These are phyloP conservation scores for Calcarius lapponicus DNA, from an alignment of 2,797 vertebrate genomes.

Conservation along the genomic window DNA sequence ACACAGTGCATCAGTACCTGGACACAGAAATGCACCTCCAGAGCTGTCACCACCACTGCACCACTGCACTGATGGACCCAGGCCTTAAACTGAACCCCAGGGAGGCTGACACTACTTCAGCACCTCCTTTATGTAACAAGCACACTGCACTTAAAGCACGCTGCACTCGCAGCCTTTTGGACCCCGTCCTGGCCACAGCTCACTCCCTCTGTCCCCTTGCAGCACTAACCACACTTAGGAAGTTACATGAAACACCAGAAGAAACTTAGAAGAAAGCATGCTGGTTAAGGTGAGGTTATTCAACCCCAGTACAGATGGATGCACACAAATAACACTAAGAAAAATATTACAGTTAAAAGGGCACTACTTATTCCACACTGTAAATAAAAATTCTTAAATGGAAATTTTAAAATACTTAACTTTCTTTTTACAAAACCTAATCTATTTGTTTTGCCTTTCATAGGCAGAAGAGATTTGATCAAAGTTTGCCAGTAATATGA, in stretches of 20 bases:
- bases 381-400: not conserved
- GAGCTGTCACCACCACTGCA: accelerated
- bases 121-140: not conserved
- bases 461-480: not conserved
- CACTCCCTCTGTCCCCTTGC: not conserved
- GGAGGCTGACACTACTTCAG: not conserved
- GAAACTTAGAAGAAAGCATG: accelerated
- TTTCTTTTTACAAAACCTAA: not conserved
- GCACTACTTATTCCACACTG: not conserved
- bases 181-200: not conserved
- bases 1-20: accelerated
- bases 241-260: not conserved
- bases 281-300: not conserved
- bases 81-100: not conserved
- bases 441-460: not conserved
- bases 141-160: not conserved
- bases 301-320: not conserved
- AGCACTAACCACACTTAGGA: not conserved
- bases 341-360: not conserved
- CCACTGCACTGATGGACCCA: accelerated
- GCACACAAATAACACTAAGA: not conserved
- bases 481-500: not conserved
- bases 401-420: not conserved
- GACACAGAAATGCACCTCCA: accelerated
- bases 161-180: not conserved